Conservation (phyloP, 2,797 vertebrate species). For the Pipistrellus pygmaeus region DNA sequence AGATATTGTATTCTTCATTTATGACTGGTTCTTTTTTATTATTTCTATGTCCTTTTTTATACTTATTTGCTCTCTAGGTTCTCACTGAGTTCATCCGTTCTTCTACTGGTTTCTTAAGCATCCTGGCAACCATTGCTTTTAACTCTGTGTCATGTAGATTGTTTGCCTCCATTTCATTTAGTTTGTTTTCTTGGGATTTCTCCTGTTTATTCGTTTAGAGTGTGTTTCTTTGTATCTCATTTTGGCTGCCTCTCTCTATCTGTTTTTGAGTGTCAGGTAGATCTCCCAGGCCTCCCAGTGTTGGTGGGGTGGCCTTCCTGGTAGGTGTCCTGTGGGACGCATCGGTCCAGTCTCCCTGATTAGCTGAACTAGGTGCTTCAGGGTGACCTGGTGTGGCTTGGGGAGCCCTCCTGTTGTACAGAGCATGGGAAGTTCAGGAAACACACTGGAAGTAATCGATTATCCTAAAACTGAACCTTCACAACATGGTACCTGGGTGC, state of each 20-base stretch:
- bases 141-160: not conserved
- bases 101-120: not conserved
- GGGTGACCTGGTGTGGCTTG: not conserved
- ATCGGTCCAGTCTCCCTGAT: not conserved
- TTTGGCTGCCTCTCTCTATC: not conserved
- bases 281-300: not conserved
- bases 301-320: not conserved
- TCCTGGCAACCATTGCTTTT: not conserved
- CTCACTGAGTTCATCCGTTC: not conserved
- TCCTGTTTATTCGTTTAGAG: not conserved
- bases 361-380: not conserved
- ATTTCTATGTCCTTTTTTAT: not conserved
- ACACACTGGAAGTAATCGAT: too few species aligned
- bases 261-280: not conserved
- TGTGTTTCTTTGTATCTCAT: not conserved
- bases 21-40: not conserved
- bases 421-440: not conserved
- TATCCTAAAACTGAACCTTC: not conserved
- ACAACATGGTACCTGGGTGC: not conserved
- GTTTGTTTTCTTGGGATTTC: not conserved
- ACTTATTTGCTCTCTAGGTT: not conserved
- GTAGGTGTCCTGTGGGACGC: not conserved
- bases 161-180: not conserved
- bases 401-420: not conserved
- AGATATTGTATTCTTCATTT: not conserved